Evolutionary conservation across 2,113 vertebrate genomes (phyloP).

Genomic region (Eurypyga helias): DNA sequence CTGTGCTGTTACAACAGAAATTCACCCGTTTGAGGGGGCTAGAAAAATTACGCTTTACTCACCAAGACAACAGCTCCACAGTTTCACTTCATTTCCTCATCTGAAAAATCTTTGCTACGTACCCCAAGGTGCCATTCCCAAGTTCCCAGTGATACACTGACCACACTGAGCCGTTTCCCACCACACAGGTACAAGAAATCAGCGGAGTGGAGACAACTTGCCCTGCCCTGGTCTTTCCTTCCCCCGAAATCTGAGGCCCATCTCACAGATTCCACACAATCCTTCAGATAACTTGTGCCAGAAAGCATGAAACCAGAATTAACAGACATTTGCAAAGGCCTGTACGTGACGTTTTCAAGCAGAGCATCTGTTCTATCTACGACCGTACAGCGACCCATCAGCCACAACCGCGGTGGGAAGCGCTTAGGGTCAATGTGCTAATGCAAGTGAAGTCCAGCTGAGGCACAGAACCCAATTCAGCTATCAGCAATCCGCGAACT

Average conservation of each 20-base stretch:
- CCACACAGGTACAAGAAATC: rapidly evolving
- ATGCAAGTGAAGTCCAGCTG: not conserved
- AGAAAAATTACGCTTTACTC: not conserved
- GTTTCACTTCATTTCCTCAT: not conserved
- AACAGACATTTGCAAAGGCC: not conserved
- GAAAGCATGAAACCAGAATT: not conserved
- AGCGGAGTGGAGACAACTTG: not conserved
- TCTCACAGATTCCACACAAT: not conserved
- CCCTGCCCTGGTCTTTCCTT: not conserved
- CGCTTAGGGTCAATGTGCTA: not conserved
- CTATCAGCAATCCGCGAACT: not conserved
- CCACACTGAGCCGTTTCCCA: not conserved
- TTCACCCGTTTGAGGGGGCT: not conserved
- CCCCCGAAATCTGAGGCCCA: not conserved
- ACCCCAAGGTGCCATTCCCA: not conserved
- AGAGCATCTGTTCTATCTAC: not conserved
- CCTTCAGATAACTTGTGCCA: not conserved
- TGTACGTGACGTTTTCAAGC: not conserved
- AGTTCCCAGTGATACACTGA: rapidly evolving
- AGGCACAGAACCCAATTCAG: not conserved
- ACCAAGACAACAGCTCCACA: not conserved
- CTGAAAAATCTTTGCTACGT: not conserved
- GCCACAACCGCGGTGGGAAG: not conserved
- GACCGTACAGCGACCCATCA: not conserved
- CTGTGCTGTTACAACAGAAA: not conserved